Conservation (phyloP, 2,113 vertebrate genomes). For the Sander lucioperca region DNA sequence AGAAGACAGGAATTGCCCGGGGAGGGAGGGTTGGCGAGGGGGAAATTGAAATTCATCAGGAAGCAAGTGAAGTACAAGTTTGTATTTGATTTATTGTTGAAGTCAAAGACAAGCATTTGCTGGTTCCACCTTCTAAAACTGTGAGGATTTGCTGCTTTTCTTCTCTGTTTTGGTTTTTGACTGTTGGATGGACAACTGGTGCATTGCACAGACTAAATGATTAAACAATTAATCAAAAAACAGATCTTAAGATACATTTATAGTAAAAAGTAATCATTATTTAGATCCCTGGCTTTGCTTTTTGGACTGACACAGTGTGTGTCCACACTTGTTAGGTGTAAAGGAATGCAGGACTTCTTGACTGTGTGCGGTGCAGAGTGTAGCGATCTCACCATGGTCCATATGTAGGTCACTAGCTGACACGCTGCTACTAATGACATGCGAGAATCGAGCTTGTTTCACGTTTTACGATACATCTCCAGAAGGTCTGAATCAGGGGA, state of each 20-base stretch:
- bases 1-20: conserved; percentile 56
- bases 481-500: conserved; percentile 51
- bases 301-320: background rate
- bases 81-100: background rate
- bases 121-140: background rate
- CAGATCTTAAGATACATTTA: background rate
- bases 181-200: background rate
- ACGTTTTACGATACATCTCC: conserved; percentile 38
- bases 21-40: background rate
- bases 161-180: background rate
- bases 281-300: background rate
- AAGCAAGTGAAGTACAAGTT: conserved; percentile 5
- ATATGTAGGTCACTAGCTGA: conserved; percentile 74
- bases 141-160: background rate
- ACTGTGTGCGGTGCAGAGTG: background rate
- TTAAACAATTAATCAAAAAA: background rate
- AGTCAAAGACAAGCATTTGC: background rate
- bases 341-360: background rate
- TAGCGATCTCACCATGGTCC: conserved; percentile 38
- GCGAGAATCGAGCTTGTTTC: conserved; percentile 26
- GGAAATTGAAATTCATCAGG: conserved; percentile 17
- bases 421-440: conserved; percentile 63
- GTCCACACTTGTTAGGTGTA: background rate
- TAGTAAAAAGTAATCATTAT: background rate
- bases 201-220: background rate